Conservation (phyloP, 2,113 vertebrate genomes). For the Oreochromis tanganicae region DNA sequence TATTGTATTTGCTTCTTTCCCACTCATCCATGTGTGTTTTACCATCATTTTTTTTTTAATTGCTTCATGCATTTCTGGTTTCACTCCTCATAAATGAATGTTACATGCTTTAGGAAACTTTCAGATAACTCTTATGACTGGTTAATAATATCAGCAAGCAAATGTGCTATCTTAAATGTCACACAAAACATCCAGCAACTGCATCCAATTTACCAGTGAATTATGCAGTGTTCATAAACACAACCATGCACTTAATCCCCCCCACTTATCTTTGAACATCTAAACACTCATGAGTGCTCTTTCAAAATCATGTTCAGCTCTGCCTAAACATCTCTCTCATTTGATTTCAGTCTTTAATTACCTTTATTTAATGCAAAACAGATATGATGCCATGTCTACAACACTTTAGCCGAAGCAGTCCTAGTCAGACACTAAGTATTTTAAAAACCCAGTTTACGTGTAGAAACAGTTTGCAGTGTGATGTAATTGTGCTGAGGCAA, state of each 20-base stretch:
- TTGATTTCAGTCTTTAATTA: not conserved
- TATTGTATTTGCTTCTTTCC: not conserved
- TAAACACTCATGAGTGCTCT: not conserved
- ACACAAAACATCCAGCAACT: not conserved
- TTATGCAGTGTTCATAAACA: not conserved
- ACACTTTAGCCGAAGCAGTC: not conserved
- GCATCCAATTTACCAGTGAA: not conserved
- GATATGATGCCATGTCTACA: not conserved
- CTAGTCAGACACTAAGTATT: not conserved
- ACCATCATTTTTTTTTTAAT: not conserved
- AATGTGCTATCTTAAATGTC: not conserved
- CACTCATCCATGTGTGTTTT: not conserved
- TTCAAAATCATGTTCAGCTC: not conserved
- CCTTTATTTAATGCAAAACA: not conserved
- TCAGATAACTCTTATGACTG: not conserved
- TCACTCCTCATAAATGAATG: not conserved
- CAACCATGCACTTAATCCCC: not conserved
- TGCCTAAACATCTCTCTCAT: not conserved
- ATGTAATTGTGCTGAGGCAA: not conserved
- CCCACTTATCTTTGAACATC: not conserved
- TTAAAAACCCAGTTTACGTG: not conserved
- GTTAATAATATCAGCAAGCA: not conserved
- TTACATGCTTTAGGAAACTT: not conserved
- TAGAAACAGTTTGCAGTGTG: not conserved
- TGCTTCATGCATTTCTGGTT: not conserved